phyloP scores from a whole-genome alignment of 2,113 vertebrate genomes.

The Erythrocebus patas region DNA sequence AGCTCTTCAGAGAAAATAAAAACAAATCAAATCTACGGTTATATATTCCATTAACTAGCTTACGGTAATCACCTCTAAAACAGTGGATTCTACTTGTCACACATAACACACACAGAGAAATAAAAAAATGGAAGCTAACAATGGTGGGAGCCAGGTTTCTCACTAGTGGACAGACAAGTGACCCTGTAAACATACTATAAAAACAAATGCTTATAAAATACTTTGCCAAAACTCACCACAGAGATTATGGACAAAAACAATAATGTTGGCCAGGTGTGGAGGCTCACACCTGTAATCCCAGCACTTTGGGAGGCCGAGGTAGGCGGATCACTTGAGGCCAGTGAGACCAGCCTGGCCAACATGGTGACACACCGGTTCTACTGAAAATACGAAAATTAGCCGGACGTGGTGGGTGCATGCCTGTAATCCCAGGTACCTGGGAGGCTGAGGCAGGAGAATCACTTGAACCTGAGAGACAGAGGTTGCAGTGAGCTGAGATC shows the following conservation, averaged over 20 bases:
- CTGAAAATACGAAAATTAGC: too few relatives aligned
- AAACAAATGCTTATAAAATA: background rate
- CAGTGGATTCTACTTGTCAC: background rate
- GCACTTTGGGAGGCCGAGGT: too few relatives aligned
- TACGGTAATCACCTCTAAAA: background rate
- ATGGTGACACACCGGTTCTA: too few relatives aligned
- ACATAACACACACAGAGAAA: background rate
- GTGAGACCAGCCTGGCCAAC: too few relatives aligned
- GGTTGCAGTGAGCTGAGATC: too few relatives aligned
- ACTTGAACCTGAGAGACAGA: too few relatives aligned
- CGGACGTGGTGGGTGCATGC: too few relatives aligned
- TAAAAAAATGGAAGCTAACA: background rate
- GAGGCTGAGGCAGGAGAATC: too few relatives aligned
- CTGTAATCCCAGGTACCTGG: too few relatives aligned
- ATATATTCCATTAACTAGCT: background rate
- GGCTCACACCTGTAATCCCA: too few relatives aligned
- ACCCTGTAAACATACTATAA: background rate
- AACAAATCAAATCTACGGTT: background rate
- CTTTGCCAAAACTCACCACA: background rate
- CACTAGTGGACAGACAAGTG: background rate
- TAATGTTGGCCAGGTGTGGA: background rate
- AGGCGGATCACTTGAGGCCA: too few relatives aligned
- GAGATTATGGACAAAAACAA: background rate
- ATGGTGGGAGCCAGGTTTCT: background rate
- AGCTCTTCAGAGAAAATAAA: constrained; percentile 17